Evolutionary conservation across 2,888 invertebrate genomes (phyloP).

Genomic region (Athripsodes cinereus): DNA sequence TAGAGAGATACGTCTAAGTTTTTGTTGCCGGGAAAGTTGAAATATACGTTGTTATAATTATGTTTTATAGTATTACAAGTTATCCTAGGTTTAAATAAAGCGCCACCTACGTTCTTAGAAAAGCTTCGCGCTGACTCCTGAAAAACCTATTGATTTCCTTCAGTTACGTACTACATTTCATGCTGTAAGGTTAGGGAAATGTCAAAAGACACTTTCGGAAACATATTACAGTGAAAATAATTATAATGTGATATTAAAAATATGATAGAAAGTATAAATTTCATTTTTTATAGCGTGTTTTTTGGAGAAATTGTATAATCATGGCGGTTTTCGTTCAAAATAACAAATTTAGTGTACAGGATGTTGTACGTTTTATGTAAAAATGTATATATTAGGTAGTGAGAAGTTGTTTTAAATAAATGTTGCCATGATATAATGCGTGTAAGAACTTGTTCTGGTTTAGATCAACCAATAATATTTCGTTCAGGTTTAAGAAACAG

Average conservation of each 20-base stretch:
- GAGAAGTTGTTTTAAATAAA: not conserved
- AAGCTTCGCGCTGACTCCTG: not conserved
- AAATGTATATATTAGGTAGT: not conserved
- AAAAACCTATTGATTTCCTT: conserved; percentile 13
- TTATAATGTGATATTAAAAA: too few relatives aligned
- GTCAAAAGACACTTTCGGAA: conserved; percentile 8
- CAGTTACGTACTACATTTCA: not conserved
- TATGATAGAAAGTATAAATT: too few relatives aligned
- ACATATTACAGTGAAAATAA: conserved; percentile 6
- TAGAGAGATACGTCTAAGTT: too few relatives aligned
- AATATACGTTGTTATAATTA: too few relatives aligned
- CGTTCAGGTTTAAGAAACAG: conserved; percentile 18
- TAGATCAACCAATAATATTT: conserved; percentile 18
- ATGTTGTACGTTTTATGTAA: conserved; percentile 15
- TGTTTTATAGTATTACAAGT: too few relatives aligned
- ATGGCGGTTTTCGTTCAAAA: not conserved
- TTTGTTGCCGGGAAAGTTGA: too few relatives aligned
- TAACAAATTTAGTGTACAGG: conserved; percentile 8
- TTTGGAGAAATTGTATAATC: too few relatives aligned
- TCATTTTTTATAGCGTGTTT: too few relatives aligned
- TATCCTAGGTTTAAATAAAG: not conserved
- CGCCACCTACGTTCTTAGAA: not conserved
- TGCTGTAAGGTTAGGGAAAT: conserved; percentile 3
- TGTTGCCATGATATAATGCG: conserved; percentile 7
- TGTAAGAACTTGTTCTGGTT: conserved; percentile 17